Percentiles rank a stretch among this genome's conserved stretches.
Conservation (phyloP, 2,797 vertebrate genomes). For the Clamator glandarius region DNA sequence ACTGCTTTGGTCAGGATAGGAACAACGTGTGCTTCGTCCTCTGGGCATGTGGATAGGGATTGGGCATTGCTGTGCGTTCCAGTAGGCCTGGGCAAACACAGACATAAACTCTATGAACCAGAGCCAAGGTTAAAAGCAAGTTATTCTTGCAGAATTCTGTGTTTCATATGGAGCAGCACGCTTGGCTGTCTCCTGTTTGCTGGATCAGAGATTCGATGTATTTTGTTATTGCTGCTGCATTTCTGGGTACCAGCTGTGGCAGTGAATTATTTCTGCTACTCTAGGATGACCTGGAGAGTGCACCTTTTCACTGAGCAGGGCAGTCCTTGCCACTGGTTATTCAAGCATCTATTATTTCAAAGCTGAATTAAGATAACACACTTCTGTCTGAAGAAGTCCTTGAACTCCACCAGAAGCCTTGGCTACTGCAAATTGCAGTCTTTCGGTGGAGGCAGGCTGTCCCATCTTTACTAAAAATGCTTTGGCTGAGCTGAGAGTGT, state of each 20-base stretch:
- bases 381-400: neutral
- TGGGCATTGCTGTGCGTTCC: neutral
- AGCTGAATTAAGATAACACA: neutral
- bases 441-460: neutral
- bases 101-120: neutral
- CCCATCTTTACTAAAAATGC: neutral
- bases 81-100: neutral
- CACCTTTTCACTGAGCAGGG: neutral
- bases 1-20: neutral
- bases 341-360: neutral
- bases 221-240: neutral
- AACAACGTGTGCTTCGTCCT: neutral
- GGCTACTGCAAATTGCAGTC: neutral
- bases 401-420: neutral
- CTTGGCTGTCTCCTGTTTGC: neutral
- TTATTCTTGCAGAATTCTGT: neutral
- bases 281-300: neutral
- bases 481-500: neutral
- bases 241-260: neutral
- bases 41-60: neutral
- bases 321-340: neutral
- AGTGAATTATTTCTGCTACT: neutral
- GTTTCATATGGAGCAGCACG: neutral
- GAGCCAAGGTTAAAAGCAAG: neutral
- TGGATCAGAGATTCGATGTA: neutral